Conservation (phyloP, 2,113 vertebrate genomes). For the Zosterops borbonicus region DNA sequence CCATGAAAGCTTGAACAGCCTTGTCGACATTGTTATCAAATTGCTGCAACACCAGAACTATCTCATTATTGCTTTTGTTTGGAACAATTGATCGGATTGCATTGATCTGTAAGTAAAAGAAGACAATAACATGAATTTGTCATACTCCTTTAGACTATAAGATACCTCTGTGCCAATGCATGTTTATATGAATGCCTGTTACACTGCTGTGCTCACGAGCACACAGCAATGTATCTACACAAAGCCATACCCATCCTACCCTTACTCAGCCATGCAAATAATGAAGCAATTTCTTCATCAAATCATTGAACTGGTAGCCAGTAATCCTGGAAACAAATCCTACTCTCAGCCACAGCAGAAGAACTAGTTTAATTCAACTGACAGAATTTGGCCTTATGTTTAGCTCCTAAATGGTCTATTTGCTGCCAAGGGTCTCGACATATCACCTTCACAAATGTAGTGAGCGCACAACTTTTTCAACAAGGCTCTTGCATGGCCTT, state of each 20-base stretch:
- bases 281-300: background rate
- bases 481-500: background rate
- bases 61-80: conserved; percentile 83
- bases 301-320: background rate
- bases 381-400: background rate
- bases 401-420: background rate
- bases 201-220: background rate
- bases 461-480: background rate
- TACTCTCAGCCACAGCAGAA: background rate
- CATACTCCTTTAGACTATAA: background rate
- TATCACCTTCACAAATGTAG: background rate
- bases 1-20: conserved; percentile 82
- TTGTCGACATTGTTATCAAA: conserved; percentile 82
- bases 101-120: conserved; percentile 70
- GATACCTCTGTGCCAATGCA: background rate
- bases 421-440: background rate
- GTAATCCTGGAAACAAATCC: background rate
- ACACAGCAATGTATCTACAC: background rate
- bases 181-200: background rate
- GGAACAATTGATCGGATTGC: conserved; percentile 79
- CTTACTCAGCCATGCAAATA: background rate
- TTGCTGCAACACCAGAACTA: conserved; percentile 80
- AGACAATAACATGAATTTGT: background rate
- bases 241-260: background rate
- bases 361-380: background rate